A percentile compares a stretch with the other conserved stretches of the same genome.
phyloP scores from a whole-genome alignment of 53 echinoderm and acorn worm genomes.

The Antedon mediterranea region DNA sequence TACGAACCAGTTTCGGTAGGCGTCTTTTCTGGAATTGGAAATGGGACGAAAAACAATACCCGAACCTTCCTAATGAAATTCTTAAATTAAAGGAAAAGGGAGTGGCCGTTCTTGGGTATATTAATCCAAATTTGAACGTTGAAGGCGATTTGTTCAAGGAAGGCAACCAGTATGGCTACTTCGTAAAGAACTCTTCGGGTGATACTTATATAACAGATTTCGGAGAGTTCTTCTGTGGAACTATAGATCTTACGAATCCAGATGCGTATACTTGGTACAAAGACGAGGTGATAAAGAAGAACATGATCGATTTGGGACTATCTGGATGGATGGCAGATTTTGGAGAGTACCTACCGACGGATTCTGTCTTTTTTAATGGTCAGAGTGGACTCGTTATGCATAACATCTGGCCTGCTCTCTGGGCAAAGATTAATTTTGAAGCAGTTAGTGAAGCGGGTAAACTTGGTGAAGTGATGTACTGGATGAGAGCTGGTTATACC shows the following conservation, averaged over 20 bases:
- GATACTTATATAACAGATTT: constrained; percentile 67
- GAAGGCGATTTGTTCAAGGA: constrained; percentile 69
- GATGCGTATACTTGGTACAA: constrained; percentile 75
- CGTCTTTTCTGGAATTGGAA: constrained; percentile 96
- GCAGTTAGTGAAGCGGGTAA: constrained; percentile 69
- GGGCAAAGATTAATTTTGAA: constrained; percentile 75
- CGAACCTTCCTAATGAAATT: constrained; percentile 60
- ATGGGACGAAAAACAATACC: constrained; percentile 87
- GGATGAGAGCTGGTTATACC: constrained; percentile 90
- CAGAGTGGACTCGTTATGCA: constrained; percentile 49
- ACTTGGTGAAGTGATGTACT: constrained; percentile 60
- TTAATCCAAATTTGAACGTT: constrained; percentile 69
- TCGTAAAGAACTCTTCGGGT: constrained; percentile 50
- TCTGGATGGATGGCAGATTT: constrained; percentile 99
- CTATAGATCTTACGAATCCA: constrained; percentile 79
- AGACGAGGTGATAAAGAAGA: constrained; percentile 56
- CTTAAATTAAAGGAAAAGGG: constrained; percentile 31
- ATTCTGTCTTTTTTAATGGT: constrained; percentile 65
- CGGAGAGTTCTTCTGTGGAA: constrained; percentile 68
- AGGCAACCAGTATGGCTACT: constrained; percentile 33
- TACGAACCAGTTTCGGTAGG: constrained; percentile 72
- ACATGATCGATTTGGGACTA: constrained; percentile 78
- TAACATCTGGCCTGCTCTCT: constrained; percentile 81
- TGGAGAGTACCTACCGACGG: constrained; percentile 89
- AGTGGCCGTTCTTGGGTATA: constrained; percentile 54